Conservation (phyloP, 2,113 vertebrate genomes). For the Coptodon rendalli region DNA sequence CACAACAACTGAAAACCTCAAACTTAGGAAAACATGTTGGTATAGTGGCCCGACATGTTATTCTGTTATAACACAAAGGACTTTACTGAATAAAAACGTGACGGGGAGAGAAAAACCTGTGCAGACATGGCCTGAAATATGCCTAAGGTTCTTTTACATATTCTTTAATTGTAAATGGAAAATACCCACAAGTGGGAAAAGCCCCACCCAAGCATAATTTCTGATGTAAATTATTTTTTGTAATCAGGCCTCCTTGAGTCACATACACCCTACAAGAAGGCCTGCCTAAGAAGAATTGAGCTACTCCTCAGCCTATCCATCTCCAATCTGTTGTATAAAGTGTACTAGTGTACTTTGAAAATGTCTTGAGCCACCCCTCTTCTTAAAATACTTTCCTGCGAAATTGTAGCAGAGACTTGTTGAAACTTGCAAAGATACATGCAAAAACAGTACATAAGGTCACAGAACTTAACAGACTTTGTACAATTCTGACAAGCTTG, state of each 20-base stretch:
- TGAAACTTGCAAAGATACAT: not conserved
- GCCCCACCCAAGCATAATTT: not conserved
- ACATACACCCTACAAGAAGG: not conserved
- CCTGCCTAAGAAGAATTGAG: not conserved
- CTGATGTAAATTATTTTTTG: not conserved
- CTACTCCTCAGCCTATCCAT: not conserved
- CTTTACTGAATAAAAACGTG: not conserved
- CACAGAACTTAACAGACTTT: not conserved
- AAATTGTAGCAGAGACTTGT: not conserved
- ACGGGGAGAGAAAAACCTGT: not conserved
- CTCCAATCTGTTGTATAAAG: not conserved
- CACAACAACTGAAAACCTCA: not conserved
- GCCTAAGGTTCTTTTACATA: not conserved
- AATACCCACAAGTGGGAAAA: not conserved
- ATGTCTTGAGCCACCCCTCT: not conserved
- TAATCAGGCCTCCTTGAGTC: not conserved
- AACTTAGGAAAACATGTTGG: not conserved
- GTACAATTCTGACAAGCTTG: not conserved
- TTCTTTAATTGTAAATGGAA: not conserved
- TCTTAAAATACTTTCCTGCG: not conserved
- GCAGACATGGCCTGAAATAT: not conserved
- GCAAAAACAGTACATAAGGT: not conserved
- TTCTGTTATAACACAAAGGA: not conserved
- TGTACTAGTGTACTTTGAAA: not conserved
- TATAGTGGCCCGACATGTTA: rapidly evolving